Conservation (phyloP, 2,113 vertebrate species). For the Sinocyclocheilus rhinocerous region DNA sequence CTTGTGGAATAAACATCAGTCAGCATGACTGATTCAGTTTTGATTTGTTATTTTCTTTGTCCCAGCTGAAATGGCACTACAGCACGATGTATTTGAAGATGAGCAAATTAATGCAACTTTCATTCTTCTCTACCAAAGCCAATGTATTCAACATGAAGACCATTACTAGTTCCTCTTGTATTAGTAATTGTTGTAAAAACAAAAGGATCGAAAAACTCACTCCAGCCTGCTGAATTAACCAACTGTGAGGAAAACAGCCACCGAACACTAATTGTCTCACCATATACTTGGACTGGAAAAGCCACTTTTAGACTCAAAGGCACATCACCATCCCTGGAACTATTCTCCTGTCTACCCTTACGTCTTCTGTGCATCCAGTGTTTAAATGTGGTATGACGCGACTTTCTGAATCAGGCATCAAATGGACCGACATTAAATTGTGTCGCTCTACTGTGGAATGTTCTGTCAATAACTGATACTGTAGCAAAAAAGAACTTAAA, state of each 20-base stretch:
- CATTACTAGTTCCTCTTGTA: background rate
- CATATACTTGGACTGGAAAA: slow-evolving; percentile 42
- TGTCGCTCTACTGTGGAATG: slow-evolving; percentile 22
- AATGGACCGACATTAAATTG: background rate
- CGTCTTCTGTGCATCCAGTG: background rate
- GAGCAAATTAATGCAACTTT: background rate
- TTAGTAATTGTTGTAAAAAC: background rate
- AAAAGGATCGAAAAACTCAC: background rate
- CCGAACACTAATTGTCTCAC: slow-evolving; percentile 30
- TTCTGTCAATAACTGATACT: background rate
- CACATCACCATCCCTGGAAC: slow-evolving; percentile 19
- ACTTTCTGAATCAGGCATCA: background rate
- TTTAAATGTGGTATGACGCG: background rate
- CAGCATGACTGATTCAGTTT: no score
- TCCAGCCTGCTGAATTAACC: background rate
- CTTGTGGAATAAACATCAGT: no score
- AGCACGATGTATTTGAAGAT: background rate
- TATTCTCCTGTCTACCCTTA: background rate
- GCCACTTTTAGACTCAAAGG: slow-evolving; percentile 4
- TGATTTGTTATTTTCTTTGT: background rate
- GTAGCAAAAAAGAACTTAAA: slow-evolving; percentile 15
- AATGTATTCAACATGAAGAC: background rate
- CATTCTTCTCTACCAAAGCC: background rate
- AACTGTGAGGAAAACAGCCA: background rate
- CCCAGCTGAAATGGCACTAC: slow-evolving; percentile 9